Conservation (phyloP, 2,797 vertebrate species). For the Gymnoscopelus braueri region DNA sequence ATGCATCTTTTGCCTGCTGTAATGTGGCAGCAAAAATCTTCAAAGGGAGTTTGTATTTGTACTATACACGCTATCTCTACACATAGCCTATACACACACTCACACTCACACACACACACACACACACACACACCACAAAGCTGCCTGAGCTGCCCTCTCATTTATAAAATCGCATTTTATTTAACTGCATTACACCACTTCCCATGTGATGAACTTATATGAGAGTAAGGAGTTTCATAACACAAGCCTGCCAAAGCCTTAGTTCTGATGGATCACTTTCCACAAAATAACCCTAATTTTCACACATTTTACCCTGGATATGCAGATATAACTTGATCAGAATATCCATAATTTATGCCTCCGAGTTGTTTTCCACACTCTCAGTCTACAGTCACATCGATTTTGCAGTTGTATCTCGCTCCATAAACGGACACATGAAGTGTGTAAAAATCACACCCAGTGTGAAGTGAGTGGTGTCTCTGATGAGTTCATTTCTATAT, state of each 20-base stretch:
- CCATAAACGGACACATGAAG: constrained; percentile 31
- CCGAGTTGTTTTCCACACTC: constrained; percentile 22
- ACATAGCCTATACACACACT: too few species aligned
- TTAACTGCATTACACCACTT: neutral
- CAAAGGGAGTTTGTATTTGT: too few species aligned
- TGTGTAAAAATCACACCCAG: constrained; percentile 11
- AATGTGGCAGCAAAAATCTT: neutral
- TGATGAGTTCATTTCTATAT: too few species aligned
- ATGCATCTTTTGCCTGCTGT: constrained; percentile 10
- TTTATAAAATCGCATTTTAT: neutral
- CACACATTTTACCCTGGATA: constrained; percentile 25
- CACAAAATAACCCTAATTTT: constrained; percentile 24
- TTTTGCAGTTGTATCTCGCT: constrained; percentile 40
- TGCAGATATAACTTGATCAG: constrained; percentile 43
- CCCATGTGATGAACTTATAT: neutral
- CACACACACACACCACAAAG: neutral
- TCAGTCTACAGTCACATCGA: constrained; percentile 38
- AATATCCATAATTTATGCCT: constrained; percentile 50
- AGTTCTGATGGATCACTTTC: constrained; percentile 15
- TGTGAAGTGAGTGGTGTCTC: too few species aligned
- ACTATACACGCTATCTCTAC: too few species aligned
- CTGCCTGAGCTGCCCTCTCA: neutral
- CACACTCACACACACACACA: neutral
- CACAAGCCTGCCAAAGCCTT: constrained; percentile 25
- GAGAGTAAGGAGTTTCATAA: constrained; percentile 4